phyloP scores from a whole-genome alignment of 2,113 vertebrate species.

The Microcebus murinus region DNA sequence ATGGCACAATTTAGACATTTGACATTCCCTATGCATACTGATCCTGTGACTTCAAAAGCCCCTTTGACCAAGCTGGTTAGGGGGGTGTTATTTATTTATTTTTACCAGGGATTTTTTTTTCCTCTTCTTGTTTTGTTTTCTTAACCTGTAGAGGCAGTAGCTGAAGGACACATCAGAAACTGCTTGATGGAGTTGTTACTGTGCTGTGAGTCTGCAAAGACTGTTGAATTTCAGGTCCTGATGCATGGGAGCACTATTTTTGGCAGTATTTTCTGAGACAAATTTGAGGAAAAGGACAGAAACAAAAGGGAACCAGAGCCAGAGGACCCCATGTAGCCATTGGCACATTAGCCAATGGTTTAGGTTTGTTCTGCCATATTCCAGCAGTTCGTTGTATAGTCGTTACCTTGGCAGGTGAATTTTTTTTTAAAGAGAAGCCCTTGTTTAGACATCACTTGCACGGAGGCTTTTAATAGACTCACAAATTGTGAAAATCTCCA shows the following conservation, averaged over 20 bases:
- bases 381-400: neutral
- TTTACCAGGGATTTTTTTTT: neutral
- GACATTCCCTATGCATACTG: conserved; percentile 12
- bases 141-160: conserved; percentile 39
- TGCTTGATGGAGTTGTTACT: conserved; percentile 46
- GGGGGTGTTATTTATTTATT: conserved; percentile 55
- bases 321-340: neutral
- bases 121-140: neutral
- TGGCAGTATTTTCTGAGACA: neutral
- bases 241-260: neutral
- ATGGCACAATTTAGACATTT: conserved; percentile 61
- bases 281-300: neutral
- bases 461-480: conserved; percentile 22
- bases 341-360: neutral
- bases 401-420: conserved; percentile 44
- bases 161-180: neutral
- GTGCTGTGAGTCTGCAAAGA: neutral
- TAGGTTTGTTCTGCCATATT: neutral
- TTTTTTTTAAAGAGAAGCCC: neutral
- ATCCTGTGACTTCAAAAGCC: neutral
- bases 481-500: conserved; percentile 31
- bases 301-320: neutral
- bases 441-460: conserved; percentile 34
- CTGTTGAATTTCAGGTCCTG: neutral
- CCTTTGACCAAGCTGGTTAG: neutral